A percentile compares a stretch with the other conserved stretches of the same genome.
Conservation (phyloP, 2,113 vertebrate species). For the Oncorhynchus gorbuscha region DNA sequence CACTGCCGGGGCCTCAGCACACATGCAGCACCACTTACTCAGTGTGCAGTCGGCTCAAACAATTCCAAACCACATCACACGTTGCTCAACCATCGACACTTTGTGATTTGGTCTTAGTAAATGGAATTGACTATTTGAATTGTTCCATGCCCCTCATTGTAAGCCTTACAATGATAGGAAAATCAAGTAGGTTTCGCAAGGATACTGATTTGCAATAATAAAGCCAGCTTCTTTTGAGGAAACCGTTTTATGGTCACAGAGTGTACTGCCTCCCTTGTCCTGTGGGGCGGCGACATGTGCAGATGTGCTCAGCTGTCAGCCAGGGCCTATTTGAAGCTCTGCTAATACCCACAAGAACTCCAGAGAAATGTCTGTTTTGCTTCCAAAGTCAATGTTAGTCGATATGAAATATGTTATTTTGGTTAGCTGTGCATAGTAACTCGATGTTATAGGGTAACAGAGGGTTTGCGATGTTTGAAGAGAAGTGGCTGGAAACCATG, state of each 20-base stretch:
- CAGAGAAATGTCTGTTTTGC: constrained; percentile 52
- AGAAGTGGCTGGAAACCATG: constrained; percentile 50
- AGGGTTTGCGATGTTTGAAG: constrained; percentile 42
- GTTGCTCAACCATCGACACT: constrained; percentile 5
- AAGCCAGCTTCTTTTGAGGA: not conserved
- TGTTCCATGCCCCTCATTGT: not conserved
- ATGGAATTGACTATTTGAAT: not conserved
- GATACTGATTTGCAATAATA: not conserved
- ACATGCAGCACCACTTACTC: not conserved
- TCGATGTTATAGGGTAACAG: constrained; percentile 69
- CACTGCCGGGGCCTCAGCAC: constrained; percentile 14
- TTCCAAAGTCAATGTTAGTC: constrained; percentile 68
- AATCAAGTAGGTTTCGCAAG: not conserved
- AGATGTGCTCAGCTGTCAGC: constrained; percentile 35
- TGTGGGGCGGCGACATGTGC: constrained; percentile 10
- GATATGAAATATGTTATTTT: constrained; percentile 75
- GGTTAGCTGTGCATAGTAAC: constrained; percentile 68
- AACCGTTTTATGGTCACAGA: constrained; percentile 6
- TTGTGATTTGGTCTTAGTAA: not conserved
- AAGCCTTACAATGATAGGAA: not conserved
- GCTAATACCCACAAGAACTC: constrained; percentile 50
- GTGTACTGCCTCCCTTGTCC: constrained; percentile 6
- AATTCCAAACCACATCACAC: not conserved
- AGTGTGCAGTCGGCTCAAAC: not conserved
- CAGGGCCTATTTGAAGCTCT: constrained; percentile 38